These are phyloP conservation scores for Australoheros scitulus DNA, from an alignment of 2,113 vertebrate species.

Conservation along the genomic window DNA sequence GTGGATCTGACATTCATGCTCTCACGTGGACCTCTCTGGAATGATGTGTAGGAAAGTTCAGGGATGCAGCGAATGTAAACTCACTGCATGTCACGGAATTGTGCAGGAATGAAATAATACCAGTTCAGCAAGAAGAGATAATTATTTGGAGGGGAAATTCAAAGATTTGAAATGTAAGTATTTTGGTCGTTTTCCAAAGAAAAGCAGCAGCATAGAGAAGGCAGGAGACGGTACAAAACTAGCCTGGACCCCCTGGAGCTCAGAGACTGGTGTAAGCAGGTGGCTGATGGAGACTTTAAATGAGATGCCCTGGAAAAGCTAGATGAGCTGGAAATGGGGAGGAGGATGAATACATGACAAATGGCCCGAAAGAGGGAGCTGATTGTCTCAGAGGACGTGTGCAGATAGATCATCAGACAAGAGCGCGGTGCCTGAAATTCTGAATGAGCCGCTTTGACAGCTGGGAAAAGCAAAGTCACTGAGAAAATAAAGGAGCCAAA, in stretches of 20 bases:
- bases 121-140: background rate
- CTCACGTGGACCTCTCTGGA: background rate
- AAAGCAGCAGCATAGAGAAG: background rate
- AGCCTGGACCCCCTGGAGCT: background rate
- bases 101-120: background rate
- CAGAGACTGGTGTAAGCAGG: background rate
- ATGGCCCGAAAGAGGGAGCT: background rate
- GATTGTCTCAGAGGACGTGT: background rate
- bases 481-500: background rate
- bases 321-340: background rate
- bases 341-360: background rate
- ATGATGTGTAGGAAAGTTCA: background rate
- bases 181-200: background rate
- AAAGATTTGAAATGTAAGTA: background rate
- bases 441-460: background rate
- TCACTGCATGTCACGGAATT: background rate
- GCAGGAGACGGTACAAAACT: fast-evolving
- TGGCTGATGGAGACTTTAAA: background rate
- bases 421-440: background rate
- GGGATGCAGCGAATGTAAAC: background rate
- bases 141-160: background rate
- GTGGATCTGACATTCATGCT: background rate
- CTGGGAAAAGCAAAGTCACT: background rate
- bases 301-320: background rate
- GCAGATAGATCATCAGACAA: background rate